These are phyloP conservation scores for Rhizoglyphus robini DNA, from an alignment of 1,140 invertebrate species.

Conservation along the genomic window DNA sequence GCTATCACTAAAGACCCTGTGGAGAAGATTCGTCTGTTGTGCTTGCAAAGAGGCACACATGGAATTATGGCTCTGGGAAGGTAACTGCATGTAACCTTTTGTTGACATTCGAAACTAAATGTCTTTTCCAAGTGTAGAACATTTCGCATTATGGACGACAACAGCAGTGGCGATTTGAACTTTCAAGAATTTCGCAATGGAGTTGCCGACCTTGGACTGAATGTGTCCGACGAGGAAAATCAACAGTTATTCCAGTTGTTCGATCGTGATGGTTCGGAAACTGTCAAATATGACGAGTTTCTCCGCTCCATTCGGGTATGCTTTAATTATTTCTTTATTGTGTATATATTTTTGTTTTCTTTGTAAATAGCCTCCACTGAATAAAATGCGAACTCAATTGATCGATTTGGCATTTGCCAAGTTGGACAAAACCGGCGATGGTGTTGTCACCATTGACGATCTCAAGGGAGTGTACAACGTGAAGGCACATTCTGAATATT, in stretches of 20 bases:
- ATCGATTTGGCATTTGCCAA: constrained; percentile 75
- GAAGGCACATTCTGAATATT: constrained; percentile 61
- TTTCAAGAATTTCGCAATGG: constrained; percentile 70
- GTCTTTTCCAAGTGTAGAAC: constrained; percentile 46
- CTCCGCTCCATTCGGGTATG: constrained; percentile 65
- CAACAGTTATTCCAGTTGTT: constrained; percentile 56
- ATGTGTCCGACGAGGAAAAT: constrained; percentile 50
- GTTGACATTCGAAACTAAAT: neutral
- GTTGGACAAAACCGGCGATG: constrained; percentile 72
- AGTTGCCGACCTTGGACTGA: constrained; percentile 60
- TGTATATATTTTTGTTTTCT: constrained; percentile 22
- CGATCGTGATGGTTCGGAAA: constrained; percentile 67
- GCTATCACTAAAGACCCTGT: constrained; percentile 52
- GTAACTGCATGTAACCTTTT: constrained; percentile 38
- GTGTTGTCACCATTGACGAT: constrained; percentile 68
- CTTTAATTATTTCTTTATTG: constrained; percentile 16
- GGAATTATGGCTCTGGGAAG: constrained; percentile 77
- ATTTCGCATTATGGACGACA: constrained; percentile 84
- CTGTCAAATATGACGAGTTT: constrained; percentile 78
- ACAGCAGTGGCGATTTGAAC: constrained; percentile 66
- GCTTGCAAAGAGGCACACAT: constrained; percentile 65
- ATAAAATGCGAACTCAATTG: constrained; percentile 51
- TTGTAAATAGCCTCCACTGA: constrained; percentile 64
- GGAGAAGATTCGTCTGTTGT: constrained; percentile 66
- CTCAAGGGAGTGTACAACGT: constrained; percentile 66